Percentiles rank a stretch among this genome's conserved stretches.
Conservation (phyloP, 1,140 invertebrate species). For the Macrobrachium rosenbergii region DNA sequence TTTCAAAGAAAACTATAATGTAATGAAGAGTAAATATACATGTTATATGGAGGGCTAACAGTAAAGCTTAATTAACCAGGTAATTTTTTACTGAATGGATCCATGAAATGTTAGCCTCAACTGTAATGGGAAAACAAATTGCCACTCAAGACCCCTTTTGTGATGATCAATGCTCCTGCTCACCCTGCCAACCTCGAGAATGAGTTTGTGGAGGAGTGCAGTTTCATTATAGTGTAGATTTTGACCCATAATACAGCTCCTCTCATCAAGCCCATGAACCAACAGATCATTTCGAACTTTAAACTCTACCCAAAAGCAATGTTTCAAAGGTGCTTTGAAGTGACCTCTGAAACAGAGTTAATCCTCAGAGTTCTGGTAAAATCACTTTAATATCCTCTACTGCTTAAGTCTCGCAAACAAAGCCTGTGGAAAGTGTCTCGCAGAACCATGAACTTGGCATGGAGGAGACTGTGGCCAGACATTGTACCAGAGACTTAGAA, state of each 20-base stretch:
- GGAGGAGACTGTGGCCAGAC: constrained; percentile 23
- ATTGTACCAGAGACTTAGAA: too few relatives aligned
- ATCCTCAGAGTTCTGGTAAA: constrained; percentile 66
- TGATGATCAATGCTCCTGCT: neutral
- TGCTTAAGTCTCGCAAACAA: constrained; percentile 60
- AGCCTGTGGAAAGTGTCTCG: constrained; percentile 54
- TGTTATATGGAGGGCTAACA: constrained; percentile 54
- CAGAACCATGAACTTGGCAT: constrained; percentile 57
- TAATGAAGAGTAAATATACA: constrained; percentile 46
- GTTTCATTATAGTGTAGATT: constrained; percentile 63
- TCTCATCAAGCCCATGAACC: constrained; percentile 65
- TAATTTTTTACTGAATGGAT: constrained; percentile 60
- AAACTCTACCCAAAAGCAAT: constrained; percentile 64
- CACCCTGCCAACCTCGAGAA: constrained; percentile 51
- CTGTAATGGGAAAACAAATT: constrained; percentile 63
- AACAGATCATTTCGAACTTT: constrained; percentile 64
- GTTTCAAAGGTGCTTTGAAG: constrained; percentile 23
- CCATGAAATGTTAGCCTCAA: constrained; percentile 54
- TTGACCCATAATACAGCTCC: constrained; percentile 62
- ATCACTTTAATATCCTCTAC: constrained; percentile 62
- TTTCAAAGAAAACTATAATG: constrained; percentile 47
- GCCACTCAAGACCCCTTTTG: constrained; percentile 63
- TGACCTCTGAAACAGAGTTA: neutral
- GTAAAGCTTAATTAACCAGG: constrained; percentile 60
- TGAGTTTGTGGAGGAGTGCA: constrained; percentile 46